These are phyloP conservation scores for Lepilemur ruficaudatus DNA, from an alignment of 2,797 vertebrate species.

Conservation along the genomic window DNA sequence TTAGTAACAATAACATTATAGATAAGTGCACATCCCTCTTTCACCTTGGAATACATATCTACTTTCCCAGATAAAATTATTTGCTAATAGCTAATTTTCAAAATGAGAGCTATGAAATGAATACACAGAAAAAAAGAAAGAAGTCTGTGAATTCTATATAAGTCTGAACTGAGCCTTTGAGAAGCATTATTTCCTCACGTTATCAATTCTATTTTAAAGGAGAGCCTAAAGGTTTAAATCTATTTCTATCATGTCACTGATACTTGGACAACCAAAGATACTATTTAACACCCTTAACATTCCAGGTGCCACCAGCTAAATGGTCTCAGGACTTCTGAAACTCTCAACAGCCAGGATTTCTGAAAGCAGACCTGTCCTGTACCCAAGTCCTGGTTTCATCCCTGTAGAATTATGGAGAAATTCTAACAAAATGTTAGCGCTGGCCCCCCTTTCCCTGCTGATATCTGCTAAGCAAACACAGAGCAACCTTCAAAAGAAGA, in stretches of 20 bases:
- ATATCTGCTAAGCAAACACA: constrained; percentile 70
- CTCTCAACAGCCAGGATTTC: neutral
- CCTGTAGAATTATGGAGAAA: constrained; percentile 37
- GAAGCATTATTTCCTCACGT: neutral
- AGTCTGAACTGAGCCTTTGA: neutral
- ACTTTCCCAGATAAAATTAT: neutral
- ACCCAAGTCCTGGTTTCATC: constrained; percentile 58
- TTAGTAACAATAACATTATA: neutral
- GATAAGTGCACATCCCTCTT: neutral
- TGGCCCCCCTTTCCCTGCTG: constrained; percentile 47
- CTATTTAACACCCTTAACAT: neutral
- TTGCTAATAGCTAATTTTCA: constrained; percentile 23
- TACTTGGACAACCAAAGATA: neutral
- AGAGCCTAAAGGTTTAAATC: neutral
- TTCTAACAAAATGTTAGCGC: constrained; percentile 59
- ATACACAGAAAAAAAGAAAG: neutral
- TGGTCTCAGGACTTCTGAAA: neutral
- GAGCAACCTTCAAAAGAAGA: constrained; percentile 78
- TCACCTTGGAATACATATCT: neutral
- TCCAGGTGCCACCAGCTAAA: neutral
- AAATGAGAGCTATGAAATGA: constrained; percentile 43
- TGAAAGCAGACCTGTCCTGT: neutral
- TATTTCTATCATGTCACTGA: neutral
- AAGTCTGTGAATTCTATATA: neutral
- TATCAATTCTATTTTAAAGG: constrained; percentile 29